phyloP scores from a whole-genome alignment of 2,113 vertebrate genomes.

The Callipepla californica region DNA sequence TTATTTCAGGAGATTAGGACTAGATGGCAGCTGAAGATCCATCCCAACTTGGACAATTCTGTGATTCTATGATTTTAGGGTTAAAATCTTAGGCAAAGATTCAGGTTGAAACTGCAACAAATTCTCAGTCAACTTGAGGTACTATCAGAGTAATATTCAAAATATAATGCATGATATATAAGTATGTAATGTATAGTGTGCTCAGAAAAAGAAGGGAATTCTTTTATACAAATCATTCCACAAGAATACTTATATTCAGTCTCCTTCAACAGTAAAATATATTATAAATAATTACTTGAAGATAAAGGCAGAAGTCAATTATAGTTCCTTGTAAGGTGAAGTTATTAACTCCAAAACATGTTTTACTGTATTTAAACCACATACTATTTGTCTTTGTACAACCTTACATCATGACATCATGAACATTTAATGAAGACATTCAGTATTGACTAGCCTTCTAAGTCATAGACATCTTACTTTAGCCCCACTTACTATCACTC shows the following conservation, averaged over 20 bases:
- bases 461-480: conserved; percentile 1
- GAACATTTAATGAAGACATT: conserved; percentile 23
- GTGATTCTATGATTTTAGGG: neutral
- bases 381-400: neutral
- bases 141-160: neutral
- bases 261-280: neutral
- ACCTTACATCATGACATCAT: neutral
- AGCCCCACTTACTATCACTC: conserved; percentile 11
- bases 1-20: no score
- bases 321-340: neutral
- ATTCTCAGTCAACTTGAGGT: neutral
- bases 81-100: neutral
- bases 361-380: neutral
- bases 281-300: neutral
- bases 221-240: no score
- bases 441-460: neutral
- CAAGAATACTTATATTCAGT: neutral
- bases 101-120: neutral
- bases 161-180: neutral
- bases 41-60: no score
- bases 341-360: neutral
- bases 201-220: neutral
- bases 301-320: neutral
- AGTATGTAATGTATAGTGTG: fast-evolving
- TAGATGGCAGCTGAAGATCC: no score